phyloP scores from a whole-genome alignment of 2,888 invertebrate genomes.

The Microplitis deprimator region DNA sequence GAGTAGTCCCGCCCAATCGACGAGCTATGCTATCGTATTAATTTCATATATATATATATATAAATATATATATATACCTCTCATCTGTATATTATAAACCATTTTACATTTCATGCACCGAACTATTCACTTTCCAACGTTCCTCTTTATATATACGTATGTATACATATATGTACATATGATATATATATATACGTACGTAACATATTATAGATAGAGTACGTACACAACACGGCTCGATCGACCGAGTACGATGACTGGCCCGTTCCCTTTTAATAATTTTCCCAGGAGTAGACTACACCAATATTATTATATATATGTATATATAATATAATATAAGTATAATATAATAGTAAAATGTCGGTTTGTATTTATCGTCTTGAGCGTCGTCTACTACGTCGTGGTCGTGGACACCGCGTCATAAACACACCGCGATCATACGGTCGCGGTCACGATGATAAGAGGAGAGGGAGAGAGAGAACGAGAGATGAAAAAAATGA shows the following conservation, averaged over 20 bases:
- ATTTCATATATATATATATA: not conserved
- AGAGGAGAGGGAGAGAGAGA: slow-evolving; percentile 23
- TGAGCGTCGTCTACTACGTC: not conserved
- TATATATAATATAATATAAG: not conserved
- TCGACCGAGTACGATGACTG: slow-evolving; percentile 34
- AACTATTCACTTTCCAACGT: slow-evolving; percentile 41
- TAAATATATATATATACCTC: slow-evolving; percentile 4
- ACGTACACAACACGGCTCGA: slow-evolving; percentile 31
- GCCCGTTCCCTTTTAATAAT: slow-evolving; percentile 10
- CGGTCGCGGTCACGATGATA: not conserved
- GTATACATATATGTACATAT: not conserved
- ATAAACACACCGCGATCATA: slow-evolving; percentile 10
- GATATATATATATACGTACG: not conserved
- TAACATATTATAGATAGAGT: not conserved
- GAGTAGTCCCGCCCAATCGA: slow-evolving; percentile 23
- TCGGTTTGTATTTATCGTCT: slow-evolving; percentile 18
- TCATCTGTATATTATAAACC: not conserved
- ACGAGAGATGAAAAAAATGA: not conserved
- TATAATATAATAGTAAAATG: not conserved
- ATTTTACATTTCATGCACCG: slow-evolving; percentile 35
- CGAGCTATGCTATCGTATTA: slow-evolving; percentile 3
- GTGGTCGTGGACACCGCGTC: not conserved
- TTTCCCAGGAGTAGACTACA: slow-evolving; percentile 19
- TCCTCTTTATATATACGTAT: slow-evolving; percentile 18
- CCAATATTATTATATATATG: not conserved